phyloP scores from a whole-genome alignment of 1,140 invertebrate genomes.

The Grapholita molesta region DNA sequence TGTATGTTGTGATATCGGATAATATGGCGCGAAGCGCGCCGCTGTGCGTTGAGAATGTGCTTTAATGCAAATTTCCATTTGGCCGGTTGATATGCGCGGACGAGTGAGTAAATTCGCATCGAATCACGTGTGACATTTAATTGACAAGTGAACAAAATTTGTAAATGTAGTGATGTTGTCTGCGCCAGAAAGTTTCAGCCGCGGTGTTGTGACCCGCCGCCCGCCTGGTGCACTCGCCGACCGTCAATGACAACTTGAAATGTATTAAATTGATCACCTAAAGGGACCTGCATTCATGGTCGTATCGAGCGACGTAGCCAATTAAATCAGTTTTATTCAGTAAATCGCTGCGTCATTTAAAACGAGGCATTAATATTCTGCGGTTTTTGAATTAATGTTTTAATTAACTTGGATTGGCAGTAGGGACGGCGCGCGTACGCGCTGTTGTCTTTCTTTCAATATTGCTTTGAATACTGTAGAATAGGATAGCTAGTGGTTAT shows the following conservation, averaged over 20 bases:
- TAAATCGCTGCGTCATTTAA: slow-evolving; percentile 42
- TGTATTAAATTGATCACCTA: slow-evolving; percentile 51
- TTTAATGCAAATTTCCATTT: slow-evolving; percentile 73
- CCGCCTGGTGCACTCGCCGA: not conserved
- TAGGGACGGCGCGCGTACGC: not conserved
- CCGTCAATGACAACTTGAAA: slow-evolving; percentile 34
- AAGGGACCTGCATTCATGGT: slow-evolving; percentile 32
- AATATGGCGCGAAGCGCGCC: not conserved
- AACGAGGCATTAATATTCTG: slow-evolving; percentile 58
- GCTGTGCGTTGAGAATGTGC: slow-evolving; percentile 40
- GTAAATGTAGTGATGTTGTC: slow-evolving; percentile 43
- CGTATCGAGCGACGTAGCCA: slow-evolving; percentile 45
- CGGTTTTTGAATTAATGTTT: slow-evolving; percentile 58
- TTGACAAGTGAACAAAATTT: slow-evolving; percentile 70
- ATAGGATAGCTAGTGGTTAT: slow-evolving; percentile 37
- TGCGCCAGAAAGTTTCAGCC: slow-evolving; percentile 37
- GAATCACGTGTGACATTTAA: slow-evolving; percentile 68
- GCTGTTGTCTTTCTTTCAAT: not conserved
- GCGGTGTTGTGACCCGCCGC: slow-evolving; percentile 29
- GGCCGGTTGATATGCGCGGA: slow-evolving; percentile 60
- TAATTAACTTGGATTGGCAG: slow-evolving; percentile 22
- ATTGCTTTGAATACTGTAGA: not conserved
- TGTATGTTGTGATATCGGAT: not conserved
- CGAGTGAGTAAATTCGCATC: slow-evolving; percentile 67
- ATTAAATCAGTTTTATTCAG: slow-evolving; percentile 60